These are phyloP conservation scores for Electrophaes corylata DNA, from an alignment of 2,888 invertebrate genomes.

Conservation along the genomic window DNA sequence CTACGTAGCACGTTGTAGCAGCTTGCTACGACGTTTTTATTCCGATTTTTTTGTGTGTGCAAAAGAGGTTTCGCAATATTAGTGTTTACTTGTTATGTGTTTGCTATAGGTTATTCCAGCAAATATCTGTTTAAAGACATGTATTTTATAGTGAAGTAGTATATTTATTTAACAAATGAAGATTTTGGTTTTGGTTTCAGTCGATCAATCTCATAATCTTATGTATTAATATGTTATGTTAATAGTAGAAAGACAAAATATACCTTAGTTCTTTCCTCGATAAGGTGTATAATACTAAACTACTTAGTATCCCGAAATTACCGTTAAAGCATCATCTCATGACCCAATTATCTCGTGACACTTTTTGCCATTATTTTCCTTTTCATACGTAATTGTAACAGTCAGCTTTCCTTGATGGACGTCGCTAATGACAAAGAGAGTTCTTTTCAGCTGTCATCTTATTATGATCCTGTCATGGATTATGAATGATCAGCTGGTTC, in stretches of 20 bases:
- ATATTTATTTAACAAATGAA: too few species aligned
- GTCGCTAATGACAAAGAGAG: constrained; percentile 48
- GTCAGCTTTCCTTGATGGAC: constrained; percentile 56
- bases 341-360: constrained; percentile 31
- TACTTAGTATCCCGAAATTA: constrained; percentile 20
- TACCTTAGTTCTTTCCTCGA: constrained; percentile 5
- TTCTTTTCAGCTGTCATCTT: constrained; percentile 40
- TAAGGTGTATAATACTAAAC: constrained; percentile 15
- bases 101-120: too few species aligned
- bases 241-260: not conserved
- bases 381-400: constrained; percentile 49
- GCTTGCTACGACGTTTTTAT: too few species aligned
- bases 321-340: constrained; percentile 21
- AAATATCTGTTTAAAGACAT: too few species aligned
- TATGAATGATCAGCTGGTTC: constrained; percentile 13
- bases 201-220: too few species aligned
- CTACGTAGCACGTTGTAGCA: too few species aligned
- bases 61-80: too few species aligned
- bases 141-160: too few species aligned
- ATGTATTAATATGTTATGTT: too few species aligned
- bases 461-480: constrained; percentile 34
- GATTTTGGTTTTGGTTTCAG: too few species aligned
- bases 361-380: constrained; percentile 39
- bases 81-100: too few species aligned
- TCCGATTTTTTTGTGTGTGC: too few species aligned